phyloP scores from a whole-genome alignment of 2,888 invertebrate species.

The Zootermopsis nevadensis region DNA sequence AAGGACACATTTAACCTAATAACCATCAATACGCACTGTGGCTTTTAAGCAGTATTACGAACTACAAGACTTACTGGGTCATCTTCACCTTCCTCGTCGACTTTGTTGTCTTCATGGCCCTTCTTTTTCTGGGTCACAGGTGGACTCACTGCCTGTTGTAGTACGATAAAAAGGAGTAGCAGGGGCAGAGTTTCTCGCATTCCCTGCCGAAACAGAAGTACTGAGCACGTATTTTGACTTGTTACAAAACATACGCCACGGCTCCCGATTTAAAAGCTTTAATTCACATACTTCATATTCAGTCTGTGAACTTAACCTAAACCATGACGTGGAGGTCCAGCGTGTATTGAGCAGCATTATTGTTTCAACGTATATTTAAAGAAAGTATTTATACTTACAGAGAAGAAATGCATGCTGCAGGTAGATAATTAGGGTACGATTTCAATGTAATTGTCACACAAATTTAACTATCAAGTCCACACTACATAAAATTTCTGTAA shows the following conservation, averaged over 20 bases:
- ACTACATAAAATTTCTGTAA: too few relatives aligned
- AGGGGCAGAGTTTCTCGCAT: not conserved
- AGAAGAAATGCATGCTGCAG: not conserved
- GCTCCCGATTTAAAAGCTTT: too few relatives aligned
- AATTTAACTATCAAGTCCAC: too few relatives aligned
- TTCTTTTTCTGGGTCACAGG: constrained; percentile 68
- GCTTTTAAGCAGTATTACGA: not conserved
- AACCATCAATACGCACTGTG: too few relatives aligned
- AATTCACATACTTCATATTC: too few relatives aligned
- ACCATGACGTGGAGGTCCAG: not conserved
- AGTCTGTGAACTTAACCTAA: not conserved
- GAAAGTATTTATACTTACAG: not conserved
- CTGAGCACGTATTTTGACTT: too few relatives aligned
- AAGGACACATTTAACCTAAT: too few relatives aligned
- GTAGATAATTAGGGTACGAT: not conserved
- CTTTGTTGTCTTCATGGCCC: constrained; percentile 51
- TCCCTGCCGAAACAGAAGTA: not conserved
- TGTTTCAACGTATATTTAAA: too few relatives aligned
- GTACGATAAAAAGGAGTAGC: constrained; percentile 41
- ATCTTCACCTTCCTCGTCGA: constrained; percentile 61
- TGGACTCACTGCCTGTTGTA: constrained; percentile 58
- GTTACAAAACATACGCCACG: too few relatives aligned
- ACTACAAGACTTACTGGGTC: constrained; percentile 57
- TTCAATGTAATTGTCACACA: not conserved
- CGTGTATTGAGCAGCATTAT: not conserved